Percentiles rank a stretch among this genome's conserved stretches.
Evolutionary conservation across 1,140 invertebrate species (phyloP).

Genomic region (Philotrypesis tridentata): DNA sequence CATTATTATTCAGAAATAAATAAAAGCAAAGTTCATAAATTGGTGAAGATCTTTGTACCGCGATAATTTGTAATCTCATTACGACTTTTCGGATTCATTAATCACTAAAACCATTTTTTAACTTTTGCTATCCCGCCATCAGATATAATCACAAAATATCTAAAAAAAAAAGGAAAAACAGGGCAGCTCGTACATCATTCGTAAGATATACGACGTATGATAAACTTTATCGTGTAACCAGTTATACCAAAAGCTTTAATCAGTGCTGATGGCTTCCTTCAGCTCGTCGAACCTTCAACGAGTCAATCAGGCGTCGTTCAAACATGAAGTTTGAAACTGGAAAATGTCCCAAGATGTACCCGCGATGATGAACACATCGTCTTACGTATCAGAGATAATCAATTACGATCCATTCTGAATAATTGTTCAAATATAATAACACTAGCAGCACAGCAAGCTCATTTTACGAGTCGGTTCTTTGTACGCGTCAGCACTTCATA

Average conservation of each 20-base stretch:
- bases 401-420: neutral
- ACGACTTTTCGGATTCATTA: constrained; percentile 10
- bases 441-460: no score
- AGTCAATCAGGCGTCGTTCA: neutral
- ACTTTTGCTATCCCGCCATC: neutral
- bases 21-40: neutral
- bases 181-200: constrained; percentile 20
- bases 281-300: neutral
- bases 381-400: neutral
- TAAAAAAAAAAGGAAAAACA: no score
- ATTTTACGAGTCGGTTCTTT: neutral
- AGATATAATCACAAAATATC: neutral
- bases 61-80: neutral
- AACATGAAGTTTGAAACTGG: neutral
- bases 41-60: neutral
- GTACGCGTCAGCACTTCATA: neutral
- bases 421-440: no score
- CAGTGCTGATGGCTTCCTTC: neutral
- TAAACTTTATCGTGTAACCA: neutral
- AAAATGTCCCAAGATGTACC: neutral
- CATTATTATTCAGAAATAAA: neutral
- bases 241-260: constrained; percentile 16
- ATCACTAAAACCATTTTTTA: constrained; percentile 2
- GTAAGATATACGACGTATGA: neutral
- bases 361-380: neutral